A percentile compares a stretch with the other conserved stretches of the same genome.
Evolutionary conservation across 2,797 vertebrate species (phyloP).

Genomic region (Anniella stebbinsi): DNA sequence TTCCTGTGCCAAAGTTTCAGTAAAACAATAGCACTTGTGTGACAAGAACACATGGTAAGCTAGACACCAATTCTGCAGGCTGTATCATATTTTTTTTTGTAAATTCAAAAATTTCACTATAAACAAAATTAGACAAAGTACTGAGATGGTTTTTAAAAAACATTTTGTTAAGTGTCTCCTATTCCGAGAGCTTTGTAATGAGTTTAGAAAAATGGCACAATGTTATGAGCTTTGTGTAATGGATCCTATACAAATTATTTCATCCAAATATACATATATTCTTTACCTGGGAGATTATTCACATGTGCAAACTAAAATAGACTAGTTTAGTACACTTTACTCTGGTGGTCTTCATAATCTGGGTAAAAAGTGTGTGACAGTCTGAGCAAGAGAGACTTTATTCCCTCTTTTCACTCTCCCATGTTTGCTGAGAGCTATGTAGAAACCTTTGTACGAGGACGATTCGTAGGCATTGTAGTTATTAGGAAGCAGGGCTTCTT

Average conservation of each 20-base stretch:
- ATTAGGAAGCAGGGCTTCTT: conserved; percentile 93
- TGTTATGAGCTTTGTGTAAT: conserved; percentile 79
- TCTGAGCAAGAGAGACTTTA: conserved; percentile 92
- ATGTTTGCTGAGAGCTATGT: conserved; percentile 94
- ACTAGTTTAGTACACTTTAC: conserved; percentile 26
- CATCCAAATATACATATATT: conserved; percentile 90
- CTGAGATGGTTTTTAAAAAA: background rate
- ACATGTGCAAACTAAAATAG: conserved; percentile 89
- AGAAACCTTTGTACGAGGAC: conserved; percentile 85
- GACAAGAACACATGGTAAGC: conserved; percentile 45
- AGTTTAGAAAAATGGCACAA: conserved; percentile 64
- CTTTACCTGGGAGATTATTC: conserved; percentile 86
- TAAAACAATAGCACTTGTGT: conserved; percentile 59
- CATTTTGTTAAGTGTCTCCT: conserved; percentile 70
- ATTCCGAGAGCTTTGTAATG: background rate
- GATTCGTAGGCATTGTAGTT: conserved; percentile 98
- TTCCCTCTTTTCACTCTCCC: conserved; percentile 92
- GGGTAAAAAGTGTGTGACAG: conserved; percentile 96
- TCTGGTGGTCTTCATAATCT: conserved; percentile 85
- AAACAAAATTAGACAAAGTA: background rate
- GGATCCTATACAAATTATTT: conserved; percentile 83
- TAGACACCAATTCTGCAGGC: background rate
- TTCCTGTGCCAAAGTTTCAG: conserved; percentile 69
- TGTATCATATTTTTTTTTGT: too few species aligned
- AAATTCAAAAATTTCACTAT: background rate